Evolutionary conservation across 2,888 invertebrate genomes (phyloP), one percentile per base, ranked within the genome.

Genomic region (Macrophya alboannulata): DNA sequence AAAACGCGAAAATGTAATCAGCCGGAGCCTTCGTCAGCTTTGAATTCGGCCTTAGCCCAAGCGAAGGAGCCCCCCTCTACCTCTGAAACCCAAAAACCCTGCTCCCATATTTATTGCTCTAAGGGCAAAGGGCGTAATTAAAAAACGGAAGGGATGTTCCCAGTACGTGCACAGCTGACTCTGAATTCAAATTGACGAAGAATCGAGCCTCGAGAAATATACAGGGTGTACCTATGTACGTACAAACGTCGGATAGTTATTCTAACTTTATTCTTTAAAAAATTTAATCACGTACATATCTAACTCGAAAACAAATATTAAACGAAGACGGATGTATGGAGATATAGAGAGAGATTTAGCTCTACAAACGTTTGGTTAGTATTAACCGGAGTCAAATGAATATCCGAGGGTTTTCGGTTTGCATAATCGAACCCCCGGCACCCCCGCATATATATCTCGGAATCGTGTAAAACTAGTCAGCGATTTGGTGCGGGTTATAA

Each of bases 1-100:
- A 72, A 40, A 81, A 88, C 87, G 87, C 86, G 86, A 88, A 90
- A 87, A 87, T 88, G 88, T 89, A 90, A 90, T 90, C 90, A 89
- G 87, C 87, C 88, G 40, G 86, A 17, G 84, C 82, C 77, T 85
- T 81, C 84, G 86, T 81, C 87, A 71, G 83, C 48, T 65, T 83
- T 83, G 83, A 68, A 83, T 83, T 83, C 48, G 71, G 45, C 68
- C 31, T 59, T 21, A 65, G 25, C 71, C 37, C 48, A 4, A 21
- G 37, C 55, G 31, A 55, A 65, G 48, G 25, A 81, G 6, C 45
- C 45, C 21, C 17, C 65, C 65, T 21, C 17, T 55, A 55, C 21
- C 25, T 12, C 15, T 37, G 43, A 62, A 55, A 43, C 81, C 62
- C 31, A 15, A 83, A 31, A 68, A 83, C 68, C 68, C 83, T 71